phyloP scores from a whole-genome alignment of 1,140 invertebrate species.

The Ruditapes philippinarum region DNA sequence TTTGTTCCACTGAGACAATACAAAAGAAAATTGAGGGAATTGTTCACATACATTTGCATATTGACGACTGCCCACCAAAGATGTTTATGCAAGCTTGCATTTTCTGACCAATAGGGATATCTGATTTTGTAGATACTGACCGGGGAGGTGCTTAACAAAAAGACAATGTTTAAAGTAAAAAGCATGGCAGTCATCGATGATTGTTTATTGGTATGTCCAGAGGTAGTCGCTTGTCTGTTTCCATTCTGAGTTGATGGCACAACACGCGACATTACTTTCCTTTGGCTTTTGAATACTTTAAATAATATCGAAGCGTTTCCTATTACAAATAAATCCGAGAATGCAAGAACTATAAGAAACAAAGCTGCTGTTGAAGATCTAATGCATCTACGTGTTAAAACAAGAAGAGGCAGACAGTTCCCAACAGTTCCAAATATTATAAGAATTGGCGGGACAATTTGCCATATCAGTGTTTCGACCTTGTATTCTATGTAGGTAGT shows the following conservation, averaged over 20 bases:
- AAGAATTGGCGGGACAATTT: conserved; percentile 66
- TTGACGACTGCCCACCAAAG: conserved; percentile 68
- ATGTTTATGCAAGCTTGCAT: not conserved
- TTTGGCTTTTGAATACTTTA: conserved; percentile 58
- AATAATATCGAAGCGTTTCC: conserved; percentile 45
- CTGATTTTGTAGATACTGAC: conserved; percentile 73
- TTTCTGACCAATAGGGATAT: too few species aligned
- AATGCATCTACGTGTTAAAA: conserved; percentile 64
- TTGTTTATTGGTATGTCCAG: not conserved
- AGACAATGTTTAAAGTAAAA: conserved; percentile 70
- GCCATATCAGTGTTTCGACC: conserved; percentile 52
- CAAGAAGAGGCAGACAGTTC: conserved; percentile 72
- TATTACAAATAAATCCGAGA: conserved; percentile 69
- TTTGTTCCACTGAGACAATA: conserved; percentile 78
- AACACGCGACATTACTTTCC: conserved; percentile 25
- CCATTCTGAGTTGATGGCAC: not conserved
- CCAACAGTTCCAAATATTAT: conserved; percentile 73
- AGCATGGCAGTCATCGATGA: conserved; percentile 75
- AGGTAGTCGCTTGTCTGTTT: too few species aligned
- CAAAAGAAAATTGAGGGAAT: too few species aligned
- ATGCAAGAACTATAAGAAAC: conserved; percentile 70
- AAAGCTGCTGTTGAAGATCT: conserved; percentile 56
- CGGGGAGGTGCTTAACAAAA: conserved; percentile 71
- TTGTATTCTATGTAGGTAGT: not conserved
- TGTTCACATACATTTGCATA: conserved; percentile 79